Base-by-base conservation (phyloP, 1,140 invertebrate genomes). In the Zaprionus inermis region DNA sequence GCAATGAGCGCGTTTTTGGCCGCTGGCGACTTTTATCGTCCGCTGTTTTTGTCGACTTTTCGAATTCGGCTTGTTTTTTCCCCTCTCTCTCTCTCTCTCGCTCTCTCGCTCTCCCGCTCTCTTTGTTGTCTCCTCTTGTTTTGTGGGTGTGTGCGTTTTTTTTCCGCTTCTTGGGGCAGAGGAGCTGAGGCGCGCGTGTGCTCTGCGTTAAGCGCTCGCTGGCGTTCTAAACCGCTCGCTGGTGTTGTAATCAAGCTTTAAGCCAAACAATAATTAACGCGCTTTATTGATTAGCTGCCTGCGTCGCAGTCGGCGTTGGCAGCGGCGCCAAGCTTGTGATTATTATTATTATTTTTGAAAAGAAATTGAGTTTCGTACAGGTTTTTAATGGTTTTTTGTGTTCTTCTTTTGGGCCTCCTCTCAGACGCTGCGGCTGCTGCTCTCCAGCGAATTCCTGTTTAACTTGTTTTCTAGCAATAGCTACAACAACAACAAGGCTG, bases 221-320 rank as follows among this genome's bases (percentile, higher is more conserved):
- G 51, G 60, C 78, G 80, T 89, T 89, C 84, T 89, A 89, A 89
- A 56, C 80, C 63, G 18, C 69, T 56, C 57, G 72, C 80, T 72
- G 80, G 71, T 76, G 65, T 78, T 81, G 72, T 84, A 89, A 89
- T 89, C 84, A 79, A 55, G 80, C 84, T 89, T 89, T 84, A 89
- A 89, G 81, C 84, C 88, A 81, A 89, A 89, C 84, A 84, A 84
- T 84, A 89, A 89, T 89, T 89, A 89, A 84, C 85, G 84, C 72
- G 82, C 69, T 65, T 72, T 74, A 84, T 84, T 82, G 81, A 79
- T 76, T 72, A 72, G 56, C 60, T 61, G 44, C 56, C 52, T 41
- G 30, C 28, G 38, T 32, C 44, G 12, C 4, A 24, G 24, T 32
- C 22, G 5, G 11, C 28, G n/a, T 1, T 20, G 5, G 4, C 60